Percentiles rank a stretch among this genome's conserved stretches.
Evolutionary conservation across 2,888 invertebrate species (phyloP).

Genomic region (Scaptomyza reducta): DNA sequence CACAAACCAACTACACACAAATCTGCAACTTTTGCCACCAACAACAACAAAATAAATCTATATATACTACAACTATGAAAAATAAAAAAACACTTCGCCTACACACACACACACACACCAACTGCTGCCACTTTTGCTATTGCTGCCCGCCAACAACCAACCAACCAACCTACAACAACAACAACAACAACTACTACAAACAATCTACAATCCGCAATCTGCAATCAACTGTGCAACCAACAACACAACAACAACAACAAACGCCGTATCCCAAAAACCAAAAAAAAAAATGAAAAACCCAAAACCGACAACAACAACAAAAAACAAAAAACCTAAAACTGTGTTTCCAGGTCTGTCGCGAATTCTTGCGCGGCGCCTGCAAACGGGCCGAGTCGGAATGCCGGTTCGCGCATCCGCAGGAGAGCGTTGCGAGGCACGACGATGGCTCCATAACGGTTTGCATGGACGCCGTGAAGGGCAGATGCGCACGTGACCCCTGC

Average conservation of each 20-base stretch:
- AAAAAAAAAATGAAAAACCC: slow-evolving; percentile 18
- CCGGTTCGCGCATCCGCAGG: slow-evolving; percentile 99
- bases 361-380: slow-evolving; percentile 99
- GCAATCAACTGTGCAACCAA: slow-evolving; percentile 68
- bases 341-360: slow-evolving; percentile 94
- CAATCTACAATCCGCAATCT: slow-evolving; percentile 64
- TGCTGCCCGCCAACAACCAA: slow-evolving; percentile 73
- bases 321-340: slow-evolving; percentile 44
- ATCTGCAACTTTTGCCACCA: slow-evolving; percentile 51
- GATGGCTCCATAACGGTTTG: slow-evolving; percentile 99
- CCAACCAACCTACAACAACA: slow-evolving; percentile 48
- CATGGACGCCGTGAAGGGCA: slow-evolving; percentile 99
- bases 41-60: slow-evolving; percentile 28
- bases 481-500: slow-evolving; percentile 99
- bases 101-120: slow-evolving; percentile 58
- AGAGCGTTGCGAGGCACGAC: slow-evolving; percentile 97
- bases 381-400: slow-evolving; percentile 98
- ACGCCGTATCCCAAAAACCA: slow-evolving; percentile 27
- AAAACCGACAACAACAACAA: slow-evolving; percentile 27
- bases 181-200: slow-evolving; percentile 44
- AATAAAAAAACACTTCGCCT: slow-evolving; percentile 48
- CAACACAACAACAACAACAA: slow-evolving; percentile 42
- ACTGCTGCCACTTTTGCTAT: slow-evolving; percentile 81
- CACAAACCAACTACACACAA: slow-evolving; percentile 44
- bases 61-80: slow-evolving; percentile 24